Conservation (phyloP, 1,140 invertebrate genomes). For the Episyrphus balteatus region DNA sequence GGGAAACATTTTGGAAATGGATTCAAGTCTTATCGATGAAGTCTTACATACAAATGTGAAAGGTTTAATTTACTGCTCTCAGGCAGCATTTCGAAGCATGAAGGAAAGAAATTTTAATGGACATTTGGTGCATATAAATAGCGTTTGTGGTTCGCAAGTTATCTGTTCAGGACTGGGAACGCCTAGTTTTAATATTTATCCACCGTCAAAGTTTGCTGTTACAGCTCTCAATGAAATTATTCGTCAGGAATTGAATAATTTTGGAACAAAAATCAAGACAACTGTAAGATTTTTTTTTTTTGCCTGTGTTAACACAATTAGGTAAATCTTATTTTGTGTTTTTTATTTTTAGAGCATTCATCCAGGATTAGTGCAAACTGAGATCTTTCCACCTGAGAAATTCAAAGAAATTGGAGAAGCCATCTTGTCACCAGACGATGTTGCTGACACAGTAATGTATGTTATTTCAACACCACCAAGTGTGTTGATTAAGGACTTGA, state of each 20-base stretch:
- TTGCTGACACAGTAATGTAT: constrained; percentile 47
- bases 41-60: constrained; percentile 59
- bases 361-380: constrained; percentile 47
- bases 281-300: constrained; percentile 42
- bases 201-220: constrained; percentile 56
- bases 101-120: constrained; percentile 48
- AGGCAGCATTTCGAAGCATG: constrained; percentile 57
- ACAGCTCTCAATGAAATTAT: constrained; percentile 53
- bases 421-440: constrained; percentile 36
- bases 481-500: constrained; percentile 46
- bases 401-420: constrained; percentile 20
- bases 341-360: constrained; percentile 40
- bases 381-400: constrained; percentile 37
- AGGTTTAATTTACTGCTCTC: constrained; percentile 51
- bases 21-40: constrained; percentile 34
- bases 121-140: constrained; percentile 63
- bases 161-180: constrained; percentile 21
- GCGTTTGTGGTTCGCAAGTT: constrained; percentile 41
- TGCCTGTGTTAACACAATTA: no score
- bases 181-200: constrained; percentile 44
- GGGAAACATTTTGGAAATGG: constrained; percentile 32
- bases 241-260: constrained; percentile 47
- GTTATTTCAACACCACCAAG: constrained; percentile 44
- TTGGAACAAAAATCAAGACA: constrained; percentile 51
- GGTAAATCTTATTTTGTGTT: not conserved